Base-by-base conservation (phyloP, 2,888 invertebrate genomes). In the Torymus auratus region DNA sequence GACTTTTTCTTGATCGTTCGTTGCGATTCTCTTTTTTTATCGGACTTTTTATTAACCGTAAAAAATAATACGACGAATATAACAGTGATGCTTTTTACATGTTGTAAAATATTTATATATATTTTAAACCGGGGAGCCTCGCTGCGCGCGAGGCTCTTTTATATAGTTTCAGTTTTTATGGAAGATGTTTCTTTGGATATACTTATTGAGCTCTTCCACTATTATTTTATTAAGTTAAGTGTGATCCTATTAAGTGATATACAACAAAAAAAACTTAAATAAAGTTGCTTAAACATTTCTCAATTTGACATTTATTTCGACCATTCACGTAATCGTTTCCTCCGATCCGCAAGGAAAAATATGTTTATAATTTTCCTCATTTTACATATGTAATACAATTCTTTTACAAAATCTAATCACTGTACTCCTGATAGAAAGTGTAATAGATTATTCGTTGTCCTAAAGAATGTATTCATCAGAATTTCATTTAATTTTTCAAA, bases 1-100 rank as follows among this genome's bases (percentile, higher is more conserved):
- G 61, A 72, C 28, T 78, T 55, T 79, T 73, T 60, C 17, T 69
- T 52, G 52, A 75, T 70, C 50, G 65, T 76, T 73, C 72, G 67
- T 75, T 78, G 81, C 74, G 78, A 78, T 81, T 71, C 41, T 41
- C 7, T 7, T 78, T 78, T 78, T 76, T 71, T 80, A 77, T 77
- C 62, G 53, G 28, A 67, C 50, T n/a, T 64, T 76, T 73, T 64
- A 81, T 71, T 70, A 7, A 41, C 41, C 41, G 41, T 41, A 50
- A 56, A 71, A 65, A 55, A 58, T 71, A 52, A 78, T 67, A 71
- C 53, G 61, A 77, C 41, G 23, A 52, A 75, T 71, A 41, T 41
- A 78, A 82, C 71, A 75, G 78, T 70, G 82, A 79, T 76, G 71
- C 75, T 82, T 82, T 79, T 82, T 82, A 79, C 79, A 76, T 69